phyloP scores from a whole-genome alignment of 2,888 invertebrate species.

The Dromius quadrimaculatus region DNA sequence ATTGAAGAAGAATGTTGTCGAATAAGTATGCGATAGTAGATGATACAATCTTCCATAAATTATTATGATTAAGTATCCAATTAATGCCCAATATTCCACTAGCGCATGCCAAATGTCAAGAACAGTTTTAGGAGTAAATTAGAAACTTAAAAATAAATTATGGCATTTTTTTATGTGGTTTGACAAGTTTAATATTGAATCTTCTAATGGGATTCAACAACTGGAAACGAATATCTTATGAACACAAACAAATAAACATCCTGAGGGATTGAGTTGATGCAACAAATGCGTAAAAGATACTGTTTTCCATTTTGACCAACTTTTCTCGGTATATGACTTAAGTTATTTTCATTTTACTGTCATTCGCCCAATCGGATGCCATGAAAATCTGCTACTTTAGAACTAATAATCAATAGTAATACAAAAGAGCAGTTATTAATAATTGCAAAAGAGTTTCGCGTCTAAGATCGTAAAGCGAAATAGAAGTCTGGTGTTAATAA shows the following conservation, averaged over 20 bases:
- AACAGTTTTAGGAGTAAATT: conserved; percentile 52
- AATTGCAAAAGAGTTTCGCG: conserved; percentile 22
- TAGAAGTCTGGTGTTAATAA: conserved; percentile 18
- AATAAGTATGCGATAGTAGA: conserved; percentile 37
- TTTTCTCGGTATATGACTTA: neutral
- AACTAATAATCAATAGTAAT: too few species aligned
- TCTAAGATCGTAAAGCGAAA: conserved; percentile 5
- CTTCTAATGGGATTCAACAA: conserved; percentile 20
- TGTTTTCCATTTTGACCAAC: conserved; percentile 34
- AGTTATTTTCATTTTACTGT: too few species aligned
- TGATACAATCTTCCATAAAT: conserved; percentile 44
- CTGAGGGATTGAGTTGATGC: too few species aligned
- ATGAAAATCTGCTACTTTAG: too few species aligned
- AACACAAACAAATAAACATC: too few species aligned
- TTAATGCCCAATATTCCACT: conserved; percentile 49
- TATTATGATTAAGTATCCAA: conserved; percentile 48
- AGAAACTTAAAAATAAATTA: conserved; percentile 50
- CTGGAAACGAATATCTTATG: too few species aligned
- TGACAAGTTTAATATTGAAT: conserved; percentile 43
- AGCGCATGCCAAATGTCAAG: conserved; percentile 53
- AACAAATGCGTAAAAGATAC: conserved; percentile 16
- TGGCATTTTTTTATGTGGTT: conserved; percentile 47
- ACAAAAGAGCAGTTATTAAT: conserved; percentile 31
- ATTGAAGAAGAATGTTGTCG: too few species aligned
- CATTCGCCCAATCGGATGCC: too few species aligned